Percentiles rank a stretch among this genome's conserved stretches.
Conservation (phyloP, 2,797 vertebrate genomes). For the Cossypha caffra region DNA sequence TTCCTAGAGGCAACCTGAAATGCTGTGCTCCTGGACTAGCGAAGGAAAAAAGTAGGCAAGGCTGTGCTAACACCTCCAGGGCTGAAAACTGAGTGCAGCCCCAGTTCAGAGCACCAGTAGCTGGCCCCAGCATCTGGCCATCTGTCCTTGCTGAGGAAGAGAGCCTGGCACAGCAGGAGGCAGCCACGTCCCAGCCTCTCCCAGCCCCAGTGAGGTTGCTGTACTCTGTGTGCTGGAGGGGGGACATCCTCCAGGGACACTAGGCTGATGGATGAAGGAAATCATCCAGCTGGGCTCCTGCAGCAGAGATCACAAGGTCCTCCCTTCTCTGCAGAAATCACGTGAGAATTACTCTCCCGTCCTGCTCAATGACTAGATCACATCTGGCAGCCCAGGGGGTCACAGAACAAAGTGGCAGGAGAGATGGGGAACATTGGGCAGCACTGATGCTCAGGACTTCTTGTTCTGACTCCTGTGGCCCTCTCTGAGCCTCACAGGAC, state of each 20-base stretch:
- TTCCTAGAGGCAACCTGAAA: neutral
- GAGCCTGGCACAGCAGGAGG: neutral
- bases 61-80: neutral
- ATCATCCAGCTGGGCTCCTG: neutral
- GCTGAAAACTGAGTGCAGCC: neutral
- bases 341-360: neutral
- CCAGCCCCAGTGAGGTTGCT: fast-evolving
- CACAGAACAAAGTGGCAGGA: neutral
- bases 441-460: neutral
- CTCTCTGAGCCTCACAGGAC: neutral
- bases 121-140: neutral
- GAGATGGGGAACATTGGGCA: neutral
- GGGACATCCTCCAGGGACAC: neutral
- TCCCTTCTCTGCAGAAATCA: neutral
- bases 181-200: fast-evolving
- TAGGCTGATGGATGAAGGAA: neutral
- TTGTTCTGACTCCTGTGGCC: neutral
- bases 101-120: neutral
- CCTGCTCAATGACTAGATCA: neutral
- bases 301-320: neutral
- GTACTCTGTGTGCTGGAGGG: neutral
- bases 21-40: neutral
- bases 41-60: neutral
- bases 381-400: neutral
- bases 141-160: neutral